Percentiles rank a stretch among this genome's conserved stretches.
These are phyloP conservation scores for Rhodinocichla rosea DNA, from an alignment of 2,113 vertebrate genomes.

Conservation along the genomic window DNA sequence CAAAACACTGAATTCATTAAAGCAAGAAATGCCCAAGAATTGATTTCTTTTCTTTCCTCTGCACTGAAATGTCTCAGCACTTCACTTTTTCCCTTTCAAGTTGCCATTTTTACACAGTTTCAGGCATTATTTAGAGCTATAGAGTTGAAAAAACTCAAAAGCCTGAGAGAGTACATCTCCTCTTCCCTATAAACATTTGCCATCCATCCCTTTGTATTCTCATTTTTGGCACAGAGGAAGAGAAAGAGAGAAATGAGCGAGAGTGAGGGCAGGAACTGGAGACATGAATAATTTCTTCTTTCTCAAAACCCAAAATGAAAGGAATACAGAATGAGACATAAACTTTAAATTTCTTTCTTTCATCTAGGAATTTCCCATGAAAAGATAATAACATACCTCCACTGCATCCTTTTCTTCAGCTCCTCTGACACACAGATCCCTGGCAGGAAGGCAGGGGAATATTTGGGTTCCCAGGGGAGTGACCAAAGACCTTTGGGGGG, in stretches of 20 bases:
- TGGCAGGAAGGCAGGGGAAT: neutral
- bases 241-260: neutral
- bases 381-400: neutral
- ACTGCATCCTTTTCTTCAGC: neutral
- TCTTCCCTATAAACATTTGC: slow-evolving; percentile 15
- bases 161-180: neutral
- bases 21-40: slow-evolving; percentile 6
- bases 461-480: neutral
- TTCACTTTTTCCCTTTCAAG: neutral
- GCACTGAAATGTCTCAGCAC: neutral
- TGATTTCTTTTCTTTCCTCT: slow-evolving; percentile 16
- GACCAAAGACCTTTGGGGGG: neutral
- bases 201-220: neutral
- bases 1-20: slow-evolving; percentile 1
- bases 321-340: slow-evolving; percentile 26
- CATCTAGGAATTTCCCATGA: neutral
- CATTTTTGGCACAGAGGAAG: neutral
- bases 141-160: neutral
- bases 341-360: neutral
- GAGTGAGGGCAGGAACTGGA: neutral
- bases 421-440: accelerated
- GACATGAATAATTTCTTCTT: slow-evolving; percentile 39
- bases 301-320: slow-evolving; percentile 24
- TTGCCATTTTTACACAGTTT: neutral
- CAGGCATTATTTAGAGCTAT: slow-evolving; percentile 17